Evolutionary conservation across 2,113 vertebrate species (phyloP).

Genomic region (Origma solitaria): DNA sequence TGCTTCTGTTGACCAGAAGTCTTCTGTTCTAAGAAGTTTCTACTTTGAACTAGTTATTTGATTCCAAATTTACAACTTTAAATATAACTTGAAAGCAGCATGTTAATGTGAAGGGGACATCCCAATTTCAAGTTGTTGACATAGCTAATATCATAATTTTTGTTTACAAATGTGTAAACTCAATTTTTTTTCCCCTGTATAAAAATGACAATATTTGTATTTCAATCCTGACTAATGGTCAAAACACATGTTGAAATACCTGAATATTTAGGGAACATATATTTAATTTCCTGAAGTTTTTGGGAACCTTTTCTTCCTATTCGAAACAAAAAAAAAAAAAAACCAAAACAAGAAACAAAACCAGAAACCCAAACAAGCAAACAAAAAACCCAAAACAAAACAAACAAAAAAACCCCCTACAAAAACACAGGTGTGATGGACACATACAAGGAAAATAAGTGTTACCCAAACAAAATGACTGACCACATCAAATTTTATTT

Average conservation of each 20-base stretch:
- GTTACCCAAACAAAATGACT: not conserved
- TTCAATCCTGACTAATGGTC: not conserved
- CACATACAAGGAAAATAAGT: not conserved
- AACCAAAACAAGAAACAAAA: too few relatives aligned
- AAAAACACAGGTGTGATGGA: not conserved
- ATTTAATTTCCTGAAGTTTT: not conserved
- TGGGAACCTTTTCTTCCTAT: not conserved
- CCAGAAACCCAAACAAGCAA: too few relatives aligned
- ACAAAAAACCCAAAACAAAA: too few relatives aligned
- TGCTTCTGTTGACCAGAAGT: not conserved
- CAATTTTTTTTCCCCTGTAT: accelerated
- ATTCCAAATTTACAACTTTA: not conserved
- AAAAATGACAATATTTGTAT: not conserved
- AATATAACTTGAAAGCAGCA: not conserved
- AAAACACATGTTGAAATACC: not conserved
- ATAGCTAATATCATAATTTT: not conserved
- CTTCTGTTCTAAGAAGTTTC: not conserved
- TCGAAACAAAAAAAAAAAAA: not conserved
- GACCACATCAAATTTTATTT: not conserved
- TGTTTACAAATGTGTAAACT: not conserved
- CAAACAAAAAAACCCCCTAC: too few relatives aligned
- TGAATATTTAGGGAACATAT: not conserved
- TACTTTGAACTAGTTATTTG: not conserved
- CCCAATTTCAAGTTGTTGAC: not conserved
- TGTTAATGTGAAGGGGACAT: not conserved